Base-by-base conservation (phyloP, 2,797 vertebrate genomes). In the Hirundo rustica region DNA sequence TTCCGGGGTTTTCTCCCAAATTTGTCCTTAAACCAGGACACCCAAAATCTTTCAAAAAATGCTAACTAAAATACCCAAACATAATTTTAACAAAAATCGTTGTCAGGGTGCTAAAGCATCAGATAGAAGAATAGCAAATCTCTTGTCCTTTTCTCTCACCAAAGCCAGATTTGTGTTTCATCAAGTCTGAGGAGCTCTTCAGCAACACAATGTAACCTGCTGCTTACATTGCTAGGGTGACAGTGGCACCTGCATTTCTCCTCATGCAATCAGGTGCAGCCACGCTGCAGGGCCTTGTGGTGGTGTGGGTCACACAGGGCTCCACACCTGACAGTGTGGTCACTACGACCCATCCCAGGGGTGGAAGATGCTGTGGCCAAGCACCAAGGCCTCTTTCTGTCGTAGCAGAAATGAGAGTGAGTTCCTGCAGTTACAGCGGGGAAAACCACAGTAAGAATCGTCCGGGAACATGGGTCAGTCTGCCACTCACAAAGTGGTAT, bases 251-350 rank as follows among this genome's bases (percentile, higher is more conserved):
- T 40, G 13, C 23, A 34, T 62, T 48, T 81, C 22, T 57, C 3
- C 30, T 57, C 0, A 0, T 10, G 11, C 17, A 19, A 45, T 3
- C 15, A 9, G 26, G 10, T 0, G 2, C 57, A 72, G 19, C 17
- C 8, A 2, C 6, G 26, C 26, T 54, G n/a, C 3, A 3, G 51
- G 16, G 26, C 38, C 58, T 36, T 19, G 30, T 8, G 21, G 2
- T 2, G 18, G 4, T 15, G n/a, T 13, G 45, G 18, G 23, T 67
- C 13, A 53, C 23, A 21, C 6, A 20, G 16, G 48, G 30, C 11
- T 53, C 38, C 92, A 55, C 4, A 7, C 10, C 60, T 60, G 50
- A 5, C 1, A 10, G 7, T 4, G 19, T 2, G 2, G 25, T 23
- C 44, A 32, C 20, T 21, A 27, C 44, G 21, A 30, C 4, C 3